phyloP scores from a whole-genome alignment of 2,888 invertebrate genomes.

The Cactoblastis cactorum region DNA sequence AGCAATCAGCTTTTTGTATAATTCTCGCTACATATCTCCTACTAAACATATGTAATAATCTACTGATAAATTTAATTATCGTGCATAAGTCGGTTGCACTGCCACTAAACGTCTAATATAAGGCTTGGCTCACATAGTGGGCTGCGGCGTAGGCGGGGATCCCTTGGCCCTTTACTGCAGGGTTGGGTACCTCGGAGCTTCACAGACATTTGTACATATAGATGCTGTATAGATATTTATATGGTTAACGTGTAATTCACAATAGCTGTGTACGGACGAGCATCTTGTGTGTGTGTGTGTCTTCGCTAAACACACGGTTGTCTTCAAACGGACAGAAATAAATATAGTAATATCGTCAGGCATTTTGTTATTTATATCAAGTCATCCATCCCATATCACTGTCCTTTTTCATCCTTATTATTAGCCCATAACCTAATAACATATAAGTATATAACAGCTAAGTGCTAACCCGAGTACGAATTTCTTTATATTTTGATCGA shows the following conservation, averaged over 20 bases:
- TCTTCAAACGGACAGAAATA: slow-evolving; percentile 69
- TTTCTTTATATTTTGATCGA: too few species aligned
- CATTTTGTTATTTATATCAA: slow-evolving; percentile 46
- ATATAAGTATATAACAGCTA: too few species aligned
- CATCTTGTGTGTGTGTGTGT: slow-evolving; percentile 73
- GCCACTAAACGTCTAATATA: slow-evolving; percentile 58
- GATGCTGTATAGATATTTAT: slow-evolving; percentile 75
- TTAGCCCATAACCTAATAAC: not conserved
- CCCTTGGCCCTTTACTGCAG: slow-evolving; percentile 16
- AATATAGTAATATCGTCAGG: slow-evolving; percentile 70
- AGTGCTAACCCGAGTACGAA: too few species aligned
- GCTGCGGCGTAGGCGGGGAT: slow-evolving; percentile 36
- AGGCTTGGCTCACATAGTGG: slow-evolving; percentile 69
- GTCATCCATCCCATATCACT: slow-evolving; percentile 17
- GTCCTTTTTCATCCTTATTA: slow-evolving; percentile 1
- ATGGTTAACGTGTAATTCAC: slow-evolving; percentile 57
- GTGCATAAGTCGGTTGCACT: slow-evolving; percentile 65
- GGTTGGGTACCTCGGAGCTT: not conserved
- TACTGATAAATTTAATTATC: slow-evolving; percentile 34
- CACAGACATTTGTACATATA: slow-evolving; percentile 71
- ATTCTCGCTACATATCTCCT: slow-evolving; percentile 67
- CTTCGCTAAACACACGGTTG: slow-evolving; percentile 61
- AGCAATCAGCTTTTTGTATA: slow-evolving; percentile 47
- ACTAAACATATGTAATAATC: slow-evolving; percentile 24
- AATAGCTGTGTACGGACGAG: slow-evolving; percentile 57